Percentiles rank a stretch among this genome's conserved stretches.
Conservation (phyloP, 2,797 vertebrate genomes). For the Squalus acanthias region DNA sequence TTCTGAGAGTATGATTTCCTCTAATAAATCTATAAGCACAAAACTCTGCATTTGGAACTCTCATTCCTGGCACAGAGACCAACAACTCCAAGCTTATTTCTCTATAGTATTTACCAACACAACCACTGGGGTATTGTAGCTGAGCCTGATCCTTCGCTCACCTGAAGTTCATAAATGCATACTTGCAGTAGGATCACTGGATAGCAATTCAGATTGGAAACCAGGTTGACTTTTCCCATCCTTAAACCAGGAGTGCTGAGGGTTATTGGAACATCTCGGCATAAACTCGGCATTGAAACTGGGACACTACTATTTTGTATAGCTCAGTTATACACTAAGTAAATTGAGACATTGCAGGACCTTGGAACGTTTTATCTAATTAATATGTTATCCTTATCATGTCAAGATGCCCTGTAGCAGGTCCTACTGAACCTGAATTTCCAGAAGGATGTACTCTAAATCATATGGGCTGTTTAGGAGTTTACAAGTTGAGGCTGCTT, state of each 20-base stretch:
- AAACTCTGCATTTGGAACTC: neutral
- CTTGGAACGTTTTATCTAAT: neutral
- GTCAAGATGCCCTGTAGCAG: neutral
- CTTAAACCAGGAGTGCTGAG: neutral
- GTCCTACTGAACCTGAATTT: neutral
- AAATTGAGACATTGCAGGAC: neutral
- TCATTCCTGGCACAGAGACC: neutral
- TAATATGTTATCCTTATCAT: neutral
- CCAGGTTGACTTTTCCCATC: neutral
- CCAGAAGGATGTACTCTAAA: neutral
- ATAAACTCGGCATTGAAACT: neutral
- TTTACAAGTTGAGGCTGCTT: neutral
- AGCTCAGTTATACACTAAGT: neutral
- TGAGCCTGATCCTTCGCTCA: neutral
- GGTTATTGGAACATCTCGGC: neutral
- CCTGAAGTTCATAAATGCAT: neutral
- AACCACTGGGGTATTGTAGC: neutral
- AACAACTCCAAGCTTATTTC: neutral
- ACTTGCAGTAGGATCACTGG: neutral
- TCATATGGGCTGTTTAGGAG: neutral
- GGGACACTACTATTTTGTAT: neutral
- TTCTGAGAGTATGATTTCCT: neutral
- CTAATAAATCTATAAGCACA: neutral
- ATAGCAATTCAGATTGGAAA: neutral
- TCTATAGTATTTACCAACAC: neutral